Evolutionary conservation across 2,888 invertebrate species (phyloP).

Genomic region (Drosophila merina): DNA sequence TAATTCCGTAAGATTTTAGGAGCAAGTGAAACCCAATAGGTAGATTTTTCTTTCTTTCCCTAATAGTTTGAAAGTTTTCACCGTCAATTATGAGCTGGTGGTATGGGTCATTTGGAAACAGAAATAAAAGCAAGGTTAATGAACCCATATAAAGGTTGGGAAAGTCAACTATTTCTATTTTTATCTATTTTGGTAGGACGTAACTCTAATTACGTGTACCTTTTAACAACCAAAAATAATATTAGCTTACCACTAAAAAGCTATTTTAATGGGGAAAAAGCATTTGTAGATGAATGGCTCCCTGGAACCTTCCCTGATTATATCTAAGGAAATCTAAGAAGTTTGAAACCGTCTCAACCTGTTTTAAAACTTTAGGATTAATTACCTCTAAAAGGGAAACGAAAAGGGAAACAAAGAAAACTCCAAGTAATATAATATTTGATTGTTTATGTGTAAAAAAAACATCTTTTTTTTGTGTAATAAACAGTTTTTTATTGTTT

Average conservation of each 20-base stretch:
- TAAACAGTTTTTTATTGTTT: slow-evolving; percentile 13
- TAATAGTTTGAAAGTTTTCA: neutral
- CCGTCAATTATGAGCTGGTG: neutral
- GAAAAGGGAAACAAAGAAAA: neutral
- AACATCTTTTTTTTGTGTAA: slow-evolving; percentile 7
- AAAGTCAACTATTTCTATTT: neutral
- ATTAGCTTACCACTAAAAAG: too few relatives aligned
- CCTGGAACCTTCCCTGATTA: too few relatives aligned
- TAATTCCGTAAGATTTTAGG: too few relatives aligned
- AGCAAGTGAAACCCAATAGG: neutral
- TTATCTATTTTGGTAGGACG: neutral
- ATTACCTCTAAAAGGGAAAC: neutral
- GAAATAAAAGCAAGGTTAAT: neutral
- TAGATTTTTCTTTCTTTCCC: neutral
- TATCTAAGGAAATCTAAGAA: too few relatives aligned
- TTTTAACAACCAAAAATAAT: too few relatives aligned
- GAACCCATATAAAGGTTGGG: neutral
- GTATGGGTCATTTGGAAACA: neutral
- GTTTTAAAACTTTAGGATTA: too few relatives aligned
- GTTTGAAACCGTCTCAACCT: too few relatives aligned
- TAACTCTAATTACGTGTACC: neutral
- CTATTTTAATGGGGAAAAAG: too few relatives aligned
- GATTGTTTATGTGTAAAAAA: neutral
- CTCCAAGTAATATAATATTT: slow-evolving; percentile 8
- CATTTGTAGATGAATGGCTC: too few relatives aligned